Base-by-base conservation (phyloP, 2,113 vertebrate genomes). In the Todiramphus chloris region DNA sequence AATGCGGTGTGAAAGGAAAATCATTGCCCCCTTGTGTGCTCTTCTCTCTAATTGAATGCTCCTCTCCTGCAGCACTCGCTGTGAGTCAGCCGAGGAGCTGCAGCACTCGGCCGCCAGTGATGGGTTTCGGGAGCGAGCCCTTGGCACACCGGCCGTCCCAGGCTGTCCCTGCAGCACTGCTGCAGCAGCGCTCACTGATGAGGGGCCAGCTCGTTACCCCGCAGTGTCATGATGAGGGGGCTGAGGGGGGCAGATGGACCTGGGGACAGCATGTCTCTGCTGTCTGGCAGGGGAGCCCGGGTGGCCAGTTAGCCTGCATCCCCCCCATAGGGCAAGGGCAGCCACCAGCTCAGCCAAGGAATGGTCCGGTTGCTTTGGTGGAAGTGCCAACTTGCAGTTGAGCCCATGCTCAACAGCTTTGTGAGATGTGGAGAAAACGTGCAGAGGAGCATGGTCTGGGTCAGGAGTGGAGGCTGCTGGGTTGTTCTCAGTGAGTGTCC, bases 1-100 rank as follows among this genome's bases (percentile, higher is more conserved):
- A 96, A 94, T 94, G 96, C 4, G 10, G 83, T 88, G 94, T 96
- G 92, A 92, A 95, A 93, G 94, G 79, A 90, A 92, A 95, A 83
- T 93, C 85, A 91, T 28, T 96, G 94, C 85, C 94, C 89, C 87
- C 93, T 91, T 35, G 87, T 87, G 91, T 87, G 91, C 89, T 91
- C 77, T 94, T 87, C 83, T 48, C 60, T 56, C 81, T 96, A 94
- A 96, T 78, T 91, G 95, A 95, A 95, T 83, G 92, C 83, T 93
- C 69, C 60, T 77, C 60, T 94, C 67, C 88, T 63, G 94, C 68
- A 78, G 76, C 9, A 0, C 79, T 87, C 10, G 44, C 79, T 53
- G 60, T 35, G 62, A 8, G 58, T 94, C 88, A 58, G 88, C 30
- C 11, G 2, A 41, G 62, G 70, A 79, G 81, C 87, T 46, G 58